Percentiles rank a stretch among this genome's conserved stretches.
Evolutionary conservation across 2,113 vertebrate species (phyloP).

Genomic region (Semnornis frantzii): DNA sequence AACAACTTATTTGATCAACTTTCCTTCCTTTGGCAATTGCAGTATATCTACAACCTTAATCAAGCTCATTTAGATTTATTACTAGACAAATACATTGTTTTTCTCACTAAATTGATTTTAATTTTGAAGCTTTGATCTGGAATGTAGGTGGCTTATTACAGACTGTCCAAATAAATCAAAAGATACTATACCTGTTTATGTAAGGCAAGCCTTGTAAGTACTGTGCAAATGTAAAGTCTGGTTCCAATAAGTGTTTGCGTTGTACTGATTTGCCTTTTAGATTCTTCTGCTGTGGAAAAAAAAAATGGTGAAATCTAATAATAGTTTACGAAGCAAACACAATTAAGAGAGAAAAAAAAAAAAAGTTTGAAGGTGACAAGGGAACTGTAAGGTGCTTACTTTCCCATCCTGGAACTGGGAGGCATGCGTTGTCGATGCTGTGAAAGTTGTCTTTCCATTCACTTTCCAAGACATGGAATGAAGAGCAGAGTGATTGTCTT

Average conservation of each 20-base stretch:
- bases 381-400: not conserved
- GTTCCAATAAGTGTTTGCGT: not conserved
- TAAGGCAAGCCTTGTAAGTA: not conserved
- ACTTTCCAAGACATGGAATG: not conserved
- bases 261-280: not conserved
- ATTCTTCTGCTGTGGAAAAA: not conserved
- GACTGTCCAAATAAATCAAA: not conserved
- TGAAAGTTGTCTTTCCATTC: not conserved
- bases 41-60: not conserved
- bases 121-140: not conserved
- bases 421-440: accelerated
- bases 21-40: not conserved
- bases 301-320: not conserved
- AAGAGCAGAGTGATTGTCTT: not conserved
- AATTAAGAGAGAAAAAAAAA: not conserved
- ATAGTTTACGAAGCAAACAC: not conserved
- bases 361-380: not conserved
- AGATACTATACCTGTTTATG: not conserved
- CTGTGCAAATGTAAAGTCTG: conserved; percentile 4
- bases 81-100: not conserved
- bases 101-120: not conserved
- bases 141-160: not conserved
- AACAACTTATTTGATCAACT: not conserved
- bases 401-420: not conserved
- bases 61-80: not conserved